These are phyloP conservation scores for Dasypus novemcinctus DNA, from an alignment of 2,113 vertebrate species.

Conservation along the genomic window DNA sequence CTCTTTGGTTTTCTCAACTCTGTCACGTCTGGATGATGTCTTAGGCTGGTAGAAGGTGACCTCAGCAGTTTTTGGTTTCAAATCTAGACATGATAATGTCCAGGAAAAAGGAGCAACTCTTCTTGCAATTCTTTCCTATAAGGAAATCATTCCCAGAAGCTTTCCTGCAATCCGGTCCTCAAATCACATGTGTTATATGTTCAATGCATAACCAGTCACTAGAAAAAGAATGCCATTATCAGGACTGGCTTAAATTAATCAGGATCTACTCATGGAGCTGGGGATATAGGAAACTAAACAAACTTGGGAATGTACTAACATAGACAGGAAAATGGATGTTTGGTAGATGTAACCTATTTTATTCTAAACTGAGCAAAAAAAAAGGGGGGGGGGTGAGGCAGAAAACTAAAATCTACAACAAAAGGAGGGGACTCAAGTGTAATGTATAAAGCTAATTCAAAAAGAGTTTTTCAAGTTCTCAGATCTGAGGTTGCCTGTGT, in stretches of 20 bases:
- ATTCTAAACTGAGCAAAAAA: neutral
- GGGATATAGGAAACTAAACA: neutral
- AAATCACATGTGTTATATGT: neutral
- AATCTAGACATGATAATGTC: neutral
- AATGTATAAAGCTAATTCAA: neutral
- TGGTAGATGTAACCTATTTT: neutral
- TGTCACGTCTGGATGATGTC: neutral
- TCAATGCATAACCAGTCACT: neutral
- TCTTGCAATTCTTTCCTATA: neutral
- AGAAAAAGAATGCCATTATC: neutral
- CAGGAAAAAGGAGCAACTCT: neutral
- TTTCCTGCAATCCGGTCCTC: neutral
- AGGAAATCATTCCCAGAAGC: neutral
- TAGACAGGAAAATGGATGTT: neutral
- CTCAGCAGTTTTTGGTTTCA: neutral
- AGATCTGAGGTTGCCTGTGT: neutral
- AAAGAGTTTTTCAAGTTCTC: neutral
- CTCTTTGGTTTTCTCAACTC: neutral
- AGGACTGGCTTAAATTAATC: neutral
- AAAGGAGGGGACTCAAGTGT: neutral
- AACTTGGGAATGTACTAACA: neutral
- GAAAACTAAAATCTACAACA: neutral
- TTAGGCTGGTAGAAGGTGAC: neutral
- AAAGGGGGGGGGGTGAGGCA: neutral
- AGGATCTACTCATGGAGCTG: neutral